phyloP scores from a whole-genome alignment of 2,888 invertebrate genomes.

The Cataglyphis altisquamis region DNA sequence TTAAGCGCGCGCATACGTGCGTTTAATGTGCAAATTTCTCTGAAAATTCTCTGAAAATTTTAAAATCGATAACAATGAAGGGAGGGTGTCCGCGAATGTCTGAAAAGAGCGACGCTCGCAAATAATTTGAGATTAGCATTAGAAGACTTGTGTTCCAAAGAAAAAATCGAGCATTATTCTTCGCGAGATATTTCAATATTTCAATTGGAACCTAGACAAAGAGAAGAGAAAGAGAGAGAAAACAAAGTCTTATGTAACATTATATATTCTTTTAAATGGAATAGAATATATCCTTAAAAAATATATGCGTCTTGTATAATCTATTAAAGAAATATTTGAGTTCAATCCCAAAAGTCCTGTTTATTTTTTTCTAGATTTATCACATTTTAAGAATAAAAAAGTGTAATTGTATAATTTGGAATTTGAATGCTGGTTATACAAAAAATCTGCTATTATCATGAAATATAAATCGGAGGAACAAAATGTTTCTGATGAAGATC shows the following conservation, averaged over 20 bases:
- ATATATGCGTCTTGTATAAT: too few relatives aligned
- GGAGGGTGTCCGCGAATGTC: not conserved
- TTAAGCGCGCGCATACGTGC: slow-evolving; percentile 61
- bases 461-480: not conserved
- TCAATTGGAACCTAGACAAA: not conserved
- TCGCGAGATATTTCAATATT: not conserved
- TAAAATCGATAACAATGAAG: not conserved
- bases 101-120: not conserved
- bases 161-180: not conserved
- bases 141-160: not conserved
- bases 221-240: too few relatives aligned
- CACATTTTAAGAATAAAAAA: not conserved
- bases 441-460: not conserved
- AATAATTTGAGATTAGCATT: not conserved
- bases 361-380: not conserved
- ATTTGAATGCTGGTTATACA: not conserved
- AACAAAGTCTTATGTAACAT: too few relatives aligned
- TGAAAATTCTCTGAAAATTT: slow-evolving; percentile 28
- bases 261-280: too few relatives aligned
- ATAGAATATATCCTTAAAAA: too few relatives aligned
- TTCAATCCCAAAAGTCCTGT: not conserved
- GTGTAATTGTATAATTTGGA: not conserved
- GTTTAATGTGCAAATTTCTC: not conserved
- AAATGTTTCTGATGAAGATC: not conserved
- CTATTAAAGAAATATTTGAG: too few relatives aligned